Evolutionary conservation across 2,797 vertebrate genomes (phyloP), one percentile per base, ranked within the genome.

Genomic region (Xenops minutus): DNA sequence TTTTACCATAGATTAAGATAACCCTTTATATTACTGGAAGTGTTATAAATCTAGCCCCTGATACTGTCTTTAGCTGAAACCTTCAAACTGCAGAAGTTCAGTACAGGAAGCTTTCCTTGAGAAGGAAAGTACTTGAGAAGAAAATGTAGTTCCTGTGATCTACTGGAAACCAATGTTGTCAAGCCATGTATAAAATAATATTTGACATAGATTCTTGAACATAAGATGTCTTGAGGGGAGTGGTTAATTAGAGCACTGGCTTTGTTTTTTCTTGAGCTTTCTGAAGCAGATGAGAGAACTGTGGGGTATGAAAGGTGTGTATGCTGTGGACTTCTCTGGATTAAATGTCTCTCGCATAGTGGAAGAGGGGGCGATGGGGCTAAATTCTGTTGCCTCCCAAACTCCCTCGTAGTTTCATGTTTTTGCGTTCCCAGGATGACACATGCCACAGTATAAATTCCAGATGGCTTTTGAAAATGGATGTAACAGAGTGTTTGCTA

Each of bases 391-490:
- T 80, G 67, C 41, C 64, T 48, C 15, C 76, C 24, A 68, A 23
- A 27, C 83, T 85, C 64, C 23, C 14, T 69, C 52, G 16, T 4
- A 74, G 68, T 41, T 41, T 36, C 46, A 2, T 89, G 79, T 43
- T 91, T 91, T 59, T 83, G 32, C 39, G 43, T 85, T 76, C 51
- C 39, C 48, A 79, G 51, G 36, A 85, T 89, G 80, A 92, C 76
- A 94, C 76, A 66, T 84, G 58, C 34, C 68, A 52, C 58, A 36
- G 37, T 75, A 51, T 80, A 89, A 89, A 78, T 96, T 95, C 78
- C 91, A 95, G 87, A 93, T 96, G 89, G 64, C 82, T 91, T 92
- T 95, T 91, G 84, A 96, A 92, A 84, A 64, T 88, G 64, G 21
- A 58, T 85, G 43, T 74, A 87, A 43, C 56, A 19, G 68, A 91